Evolutionary conservation across 1,140 invertebrate species (phyloP).

Genomic region (Branchinecta lynchi): DNA sequence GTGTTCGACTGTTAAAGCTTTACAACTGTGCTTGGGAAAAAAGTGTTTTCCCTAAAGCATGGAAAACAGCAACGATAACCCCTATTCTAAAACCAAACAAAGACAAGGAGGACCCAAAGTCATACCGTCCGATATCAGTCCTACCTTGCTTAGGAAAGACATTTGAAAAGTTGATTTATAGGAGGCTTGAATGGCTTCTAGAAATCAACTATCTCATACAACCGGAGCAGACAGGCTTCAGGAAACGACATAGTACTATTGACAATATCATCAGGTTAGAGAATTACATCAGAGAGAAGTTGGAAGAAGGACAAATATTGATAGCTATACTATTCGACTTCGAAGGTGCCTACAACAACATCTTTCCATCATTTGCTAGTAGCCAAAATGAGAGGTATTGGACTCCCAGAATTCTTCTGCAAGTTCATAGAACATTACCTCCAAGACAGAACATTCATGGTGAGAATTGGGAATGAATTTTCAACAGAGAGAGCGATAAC

Average conservation of each 20-base stretch:
- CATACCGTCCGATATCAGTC: background rate
- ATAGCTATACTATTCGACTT: background rate
- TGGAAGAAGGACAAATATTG: background rate
- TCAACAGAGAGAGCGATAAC: background rate
- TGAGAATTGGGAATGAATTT: background rate
- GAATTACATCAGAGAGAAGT: background rate
- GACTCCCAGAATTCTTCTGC: background rate
- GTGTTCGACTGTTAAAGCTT: background rate
- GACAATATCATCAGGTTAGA: background rate
- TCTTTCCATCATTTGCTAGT: background rate
- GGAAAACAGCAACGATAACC: background rate
- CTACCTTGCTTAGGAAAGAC: background rate
- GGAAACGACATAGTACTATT: background rate
- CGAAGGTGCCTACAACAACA: background rate
- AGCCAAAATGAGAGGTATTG: background rate
- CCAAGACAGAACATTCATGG: background rate
- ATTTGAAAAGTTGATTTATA: slow-evolving; percentile 2
- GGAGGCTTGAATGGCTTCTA: background rate
- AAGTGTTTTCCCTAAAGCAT: background rate
- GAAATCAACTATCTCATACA: background rate
- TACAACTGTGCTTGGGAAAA: background rate
- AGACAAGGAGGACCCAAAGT: background rate
- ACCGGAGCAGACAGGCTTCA: slow-evolving; percentile 5
- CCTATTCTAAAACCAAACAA: background rate
- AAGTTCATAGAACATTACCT: background rate